Conservation (phyloP, 2,888 invertebrate genomes). For the Caenorhabditis sp. region DNA sequence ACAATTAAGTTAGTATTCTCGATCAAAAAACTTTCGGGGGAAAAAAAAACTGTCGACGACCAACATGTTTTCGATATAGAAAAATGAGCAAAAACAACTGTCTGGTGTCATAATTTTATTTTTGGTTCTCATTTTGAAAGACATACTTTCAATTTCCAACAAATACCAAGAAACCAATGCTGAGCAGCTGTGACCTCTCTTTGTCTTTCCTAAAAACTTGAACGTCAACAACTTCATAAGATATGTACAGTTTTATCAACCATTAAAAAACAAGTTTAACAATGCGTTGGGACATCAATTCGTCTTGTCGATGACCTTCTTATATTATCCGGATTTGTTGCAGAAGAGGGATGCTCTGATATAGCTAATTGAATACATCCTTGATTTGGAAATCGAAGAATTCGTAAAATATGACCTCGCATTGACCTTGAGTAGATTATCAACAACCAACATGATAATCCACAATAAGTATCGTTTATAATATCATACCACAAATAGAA, state of each 20-base stretch:
- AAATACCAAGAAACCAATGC: too few relatives aligned
- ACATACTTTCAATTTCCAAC: too few relatives aligned
- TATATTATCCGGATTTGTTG: background rate
- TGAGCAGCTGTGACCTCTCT: too few relatives aligned
- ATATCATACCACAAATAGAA: conserved; percentile 49
- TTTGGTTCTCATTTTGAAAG: too few relatives aligned
- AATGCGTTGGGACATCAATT: background rate
- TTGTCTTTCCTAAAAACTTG: too few relatives aligned
- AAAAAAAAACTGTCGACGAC: too few relatives aligned
- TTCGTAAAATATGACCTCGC: conserved; percentile 30
- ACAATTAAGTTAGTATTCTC: too few relatives aligned
- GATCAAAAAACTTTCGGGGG: too few relatives aligned
- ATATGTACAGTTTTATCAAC: background rate
- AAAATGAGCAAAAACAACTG: too few relatives aligned
- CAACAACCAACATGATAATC: conserved; percentile 46
- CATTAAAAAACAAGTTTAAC: background rate
- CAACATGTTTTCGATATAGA: too few relatives aligned
- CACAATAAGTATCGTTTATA: conserved; percentile 49
- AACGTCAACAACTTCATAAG: too few relatives aligned
- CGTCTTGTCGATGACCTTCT: background rate
- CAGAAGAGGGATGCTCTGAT: background rate
- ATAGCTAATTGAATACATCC: background rate
- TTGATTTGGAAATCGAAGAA: background rate
- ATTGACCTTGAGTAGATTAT: conserved; percentile 42
- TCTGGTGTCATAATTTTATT: too few relatives aligned